Evolutionary conservation across 2,113 vertebrate genomes (phyloP).

Genomic region (Nothocercus julius): DNA sequence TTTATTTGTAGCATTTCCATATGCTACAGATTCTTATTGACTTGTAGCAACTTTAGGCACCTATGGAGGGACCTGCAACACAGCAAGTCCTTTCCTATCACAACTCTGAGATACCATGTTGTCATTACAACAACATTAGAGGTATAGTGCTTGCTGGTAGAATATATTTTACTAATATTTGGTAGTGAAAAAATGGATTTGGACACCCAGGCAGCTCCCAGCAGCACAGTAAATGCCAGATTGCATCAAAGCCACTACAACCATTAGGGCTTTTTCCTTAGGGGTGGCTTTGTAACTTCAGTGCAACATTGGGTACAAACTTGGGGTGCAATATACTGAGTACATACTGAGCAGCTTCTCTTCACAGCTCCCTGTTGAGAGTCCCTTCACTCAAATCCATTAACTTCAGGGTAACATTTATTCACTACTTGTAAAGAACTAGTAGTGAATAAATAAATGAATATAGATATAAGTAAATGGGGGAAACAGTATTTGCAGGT

Average conservation of each 20-base stretch:
- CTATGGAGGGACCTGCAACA: neutral
- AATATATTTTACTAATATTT: neutral
- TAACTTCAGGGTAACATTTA: neutral
- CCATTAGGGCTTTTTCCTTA: neutral
- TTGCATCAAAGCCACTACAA: neutral
- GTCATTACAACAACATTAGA: neutral
- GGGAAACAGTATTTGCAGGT: neutral
- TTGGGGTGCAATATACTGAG: neutral
- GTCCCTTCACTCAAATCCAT: neutral
- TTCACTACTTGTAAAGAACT: neutral
- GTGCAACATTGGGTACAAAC: no score
- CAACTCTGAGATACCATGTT: neutral
- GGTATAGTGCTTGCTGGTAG: neutral
- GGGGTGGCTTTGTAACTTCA: neutral
- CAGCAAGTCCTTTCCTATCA: neutral
- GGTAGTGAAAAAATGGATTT: neutral
- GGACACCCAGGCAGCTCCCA: neutral
- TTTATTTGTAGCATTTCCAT: neutral
- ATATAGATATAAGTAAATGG: neutral
- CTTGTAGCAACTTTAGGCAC: accelerated
- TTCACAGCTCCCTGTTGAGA: neutral
- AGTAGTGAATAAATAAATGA: neutral
- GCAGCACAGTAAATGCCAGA: neutral
- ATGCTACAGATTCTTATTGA: neutral
- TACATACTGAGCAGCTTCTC: neutral